Base-by-base conservation (phyloP, 2,888 invertebrate species). In the Xanthorhoe designata region DNA sequence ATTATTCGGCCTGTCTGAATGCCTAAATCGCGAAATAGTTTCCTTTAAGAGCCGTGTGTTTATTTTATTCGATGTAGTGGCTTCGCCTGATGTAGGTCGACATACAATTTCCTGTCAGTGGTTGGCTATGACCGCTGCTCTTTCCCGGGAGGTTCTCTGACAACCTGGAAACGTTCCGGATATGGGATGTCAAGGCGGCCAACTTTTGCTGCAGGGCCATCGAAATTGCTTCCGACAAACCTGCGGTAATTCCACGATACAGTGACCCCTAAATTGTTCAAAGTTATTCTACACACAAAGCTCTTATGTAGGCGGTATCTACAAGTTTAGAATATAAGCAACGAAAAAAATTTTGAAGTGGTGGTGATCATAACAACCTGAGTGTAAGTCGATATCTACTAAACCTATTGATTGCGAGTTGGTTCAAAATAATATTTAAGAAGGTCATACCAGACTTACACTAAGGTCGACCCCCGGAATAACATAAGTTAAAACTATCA, bases 61-160 rank as follows among this genome's bases (percentile, higher is more conserved):
- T 80, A 75, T 76, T 79, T 80, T 78, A 80, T 75, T 74, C 64
- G 69, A 66, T 66, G 77, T 79, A 78, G 75, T 78, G 76, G 79
- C 78, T 64, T 57, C 57, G 60, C 68, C 68, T 89, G 88, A 89
- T 83, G 83, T 83, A 87, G 89, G 90, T 88, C 87, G 91, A 90
- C 90, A 84, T 85, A 91, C 87, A 91, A 92, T 92, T 92, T 92
- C 92, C 91, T 87, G 86, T 76, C 78, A 73, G 80, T 76, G 82
- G 81, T 74, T 75, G 76, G 79, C 76, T 76, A 78, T 86, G 89
- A 86, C 89, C 89, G 85, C 85, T 86, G 85, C 87, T 88, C 87
- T 88, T 86, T 85, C 87, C 87, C 87, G 82, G 75, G 85, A 85
- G 89, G 80, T 74, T 77, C 78, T 74, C 86, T 87, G 88, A 86